These are phyloP conservation scores for Gopherus evgoodei DNA, from an alignment of 2,113 vertebrate genomes.

Conservation along the genomic window DNA sequence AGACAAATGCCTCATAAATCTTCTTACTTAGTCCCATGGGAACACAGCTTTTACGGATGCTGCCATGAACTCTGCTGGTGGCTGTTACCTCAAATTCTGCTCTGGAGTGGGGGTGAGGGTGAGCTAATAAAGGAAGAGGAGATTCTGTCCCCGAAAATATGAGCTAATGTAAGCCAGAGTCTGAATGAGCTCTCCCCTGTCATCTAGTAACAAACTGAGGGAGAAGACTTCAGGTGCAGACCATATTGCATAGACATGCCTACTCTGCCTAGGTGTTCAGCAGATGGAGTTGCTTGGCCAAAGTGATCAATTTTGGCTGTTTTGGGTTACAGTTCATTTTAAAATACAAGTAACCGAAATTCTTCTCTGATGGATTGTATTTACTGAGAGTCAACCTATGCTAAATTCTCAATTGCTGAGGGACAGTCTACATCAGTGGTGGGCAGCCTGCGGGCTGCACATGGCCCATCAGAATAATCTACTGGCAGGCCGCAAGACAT, in stretches of 20 bases:
- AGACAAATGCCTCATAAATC: conserved; percentile 10
- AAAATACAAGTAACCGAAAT: no score
- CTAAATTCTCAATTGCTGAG: no score
- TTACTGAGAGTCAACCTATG: no score
- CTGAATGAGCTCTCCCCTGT: background rate
- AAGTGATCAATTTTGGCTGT: background rate
- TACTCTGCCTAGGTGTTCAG: background rate
- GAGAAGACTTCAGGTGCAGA: background rate
- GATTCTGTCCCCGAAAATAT: background rate
- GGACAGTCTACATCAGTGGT: no score
- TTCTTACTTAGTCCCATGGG: background rate
- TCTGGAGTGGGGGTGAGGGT: background rate
- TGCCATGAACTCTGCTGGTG: background rate
- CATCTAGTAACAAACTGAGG: background rate
- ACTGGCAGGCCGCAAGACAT: no score
- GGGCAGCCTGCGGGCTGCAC: no score
- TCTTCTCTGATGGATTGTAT: no score
- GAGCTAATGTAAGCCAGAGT: background rate
- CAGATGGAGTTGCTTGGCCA: background rate
- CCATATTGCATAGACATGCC: background rate
- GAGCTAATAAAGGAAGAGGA: background rate
- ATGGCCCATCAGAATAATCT: no score
- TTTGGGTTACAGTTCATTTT: background rate
- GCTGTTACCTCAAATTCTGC: background rate
- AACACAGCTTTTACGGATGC: background rate